Conservation (phyloP, 2,888 invertebrate genomes). For the Luperina testacea region DNA sequence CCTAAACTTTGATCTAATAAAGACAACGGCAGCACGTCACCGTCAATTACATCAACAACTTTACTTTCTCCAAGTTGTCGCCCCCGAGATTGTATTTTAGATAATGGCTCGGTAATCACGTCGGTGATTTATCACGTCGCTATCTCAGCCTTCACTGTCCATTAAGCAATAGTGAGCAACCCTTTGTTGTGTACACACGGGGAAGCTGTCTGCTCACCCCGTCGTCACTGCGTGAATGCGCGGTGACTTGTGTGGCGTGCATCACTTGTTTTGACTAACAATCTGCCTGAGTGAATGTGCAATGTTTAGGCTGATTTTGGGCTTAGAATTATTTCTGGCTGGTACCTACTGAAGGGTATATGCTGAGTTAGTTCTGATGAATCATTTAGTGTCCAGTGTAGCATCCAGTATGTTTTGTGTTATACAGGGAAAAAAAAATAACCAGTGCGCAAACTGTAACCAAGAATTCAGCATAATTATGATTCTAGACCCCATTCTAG, state of each 20-base stretch:
- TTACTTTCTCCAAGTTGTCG: constrained; percentile 80
- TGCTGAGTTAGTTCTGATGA: background rate
- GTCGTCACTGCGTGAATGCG: constrained; percentile 42
- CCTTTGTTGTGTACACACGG: constrained; percentile 80
- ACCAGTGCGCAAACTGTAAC: too few relatives aligned
- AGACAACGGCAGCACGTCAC: constrained; percentile 65
- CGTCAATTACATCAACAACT: constrained; percentile 86
- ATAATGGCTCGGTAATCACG: constrained; percentile 89
- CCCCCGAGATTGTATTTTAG: constrained; percentile 88
- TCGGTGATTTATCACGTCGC: constrained; percentile 89
- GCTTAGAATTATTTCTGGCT: constrained; percentile 4
- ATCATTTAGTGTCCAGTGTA: background rate
- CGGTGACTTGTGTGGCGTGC: constrained; percentile 47
- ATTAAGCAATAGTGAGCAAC: constrained; percentile 89
- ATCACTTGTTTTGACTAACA: constrained; percentile 55
- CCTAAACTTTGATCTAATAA: constrained; percentile 55
- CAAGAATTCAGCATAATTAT: too few relatives aligned
- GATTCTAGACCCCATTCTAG: too few relatives aligned
- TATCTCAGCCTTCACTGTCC: constrained; percentile 90
- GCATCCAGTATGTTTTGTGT: background rate
- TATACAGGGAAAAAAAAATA: background rate
- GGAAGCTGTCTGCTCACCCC: constrained; percentile 51
- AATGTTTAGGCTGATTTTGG: background rate
- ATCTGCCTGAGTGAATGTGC: constrained; percentile 41
- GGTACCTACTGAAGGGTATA: background rate